phyloP scores from a whole-genome alignment of 2,888 invertebrate species.

The Myathropa florea region DNA sequence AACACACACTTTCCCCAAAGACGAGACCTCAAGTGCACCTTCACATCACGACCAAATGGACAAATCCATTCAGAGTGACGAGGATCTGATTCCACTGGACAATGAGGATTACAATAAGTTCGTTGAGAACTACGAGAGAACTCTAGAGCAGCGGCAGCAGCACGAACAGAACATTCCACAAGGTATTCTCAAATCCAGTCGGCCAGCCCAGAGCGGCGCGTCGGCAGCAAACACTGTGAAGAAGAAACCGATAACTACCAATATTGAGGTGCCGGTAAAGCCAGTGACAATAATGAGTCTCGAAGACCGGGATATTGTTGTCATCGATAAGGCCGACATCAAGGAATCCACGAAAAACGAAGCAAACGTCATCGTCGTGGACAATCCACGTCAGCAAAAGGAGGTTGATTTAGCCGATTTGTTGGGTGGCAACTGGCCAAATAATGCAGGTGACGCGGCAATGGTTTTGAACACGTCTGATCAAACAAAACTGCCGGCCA shows the following conservation, averaged over 20 bases:
- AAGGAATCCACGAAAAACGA: constrained; percentile 77
- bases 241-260: constrained; percentile 30
- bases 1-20: constrained; percentile 44
- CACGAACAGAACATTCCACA: constrained; percentile 63
- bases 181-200: constrained; percentile 74
- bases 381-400: constrained; percentile 74
- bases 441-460: constrained; percentile 77
- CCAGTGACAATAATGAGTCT: constrained; percentile 74
- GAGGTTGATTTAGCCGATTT: constrained; percentile 78
- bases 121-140: constrained; percentile 74
- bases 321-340: constrained; percentile 77
- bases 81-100: constrained; percentile 64
- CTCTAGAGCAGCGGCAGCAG: constrained; percentile 72
- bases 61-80: constrained; percentile 63
- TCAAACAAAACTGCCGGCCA: constrained; percentile 59
- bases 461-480: constrained; percentile 75
- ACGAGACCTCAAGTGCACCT: constrained; percentile 37
- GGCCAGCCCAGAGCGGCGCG: constrained; percentile 36
- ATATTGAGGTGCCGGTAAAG: constrained; percentile 65
- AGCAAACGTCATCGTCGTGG: constrained; percentile 75
- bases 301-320: constrained; percentile 77
- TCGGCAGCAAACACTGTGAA: constrained; percentile 30
- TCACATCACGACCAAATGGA: constrained; percentile 47
- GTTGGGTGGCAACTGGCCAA: constrained; percentile 78
- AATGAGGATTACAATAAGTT: constrained; percentile 74